Base-by-base conservation (phyloP, 2,113 vertebrate species). In the Brachyhypopomus occidentalis region DNA sequence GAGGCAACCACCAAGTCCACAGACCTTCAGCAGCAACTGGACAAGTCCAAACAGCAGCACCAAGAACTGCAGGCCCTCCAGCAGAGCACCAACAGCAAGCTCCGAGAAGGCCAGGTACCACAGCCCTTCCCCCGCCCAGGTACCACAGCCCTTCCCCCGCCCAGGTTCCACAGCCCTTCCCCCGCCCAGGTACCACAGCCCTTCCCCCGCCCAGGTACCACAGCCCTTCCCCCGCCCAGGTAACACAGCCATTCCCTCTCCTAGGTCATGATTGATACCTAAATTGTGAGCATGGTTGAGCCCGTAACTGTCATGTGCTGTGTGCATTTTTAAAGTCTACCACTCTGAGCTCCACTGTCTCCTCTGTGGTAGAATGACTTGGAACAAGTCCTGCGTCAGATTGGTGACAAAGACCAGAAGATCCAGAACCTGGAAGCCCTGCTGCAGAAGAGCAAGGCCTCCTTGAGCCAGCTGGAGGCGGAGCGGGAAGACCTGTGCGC, bases 361-460 rank as follows among this genome's bases (percentile, higher is more conserved):
- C 52, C 12, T 79, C 2, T 48, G n/a, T 55, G 36, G 60, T 30
- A 99, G 98, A 99, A 96, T 86, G 98, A 99, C 90, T 88, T 99
- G 91, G 98, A 99, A 83, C 98, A 99, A 92, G 98, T 99, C 5
- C 84, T 99, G 72, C 95, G 97, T 83, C 98, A 99, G 90, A 98
- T 99, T 81, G 97, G 98, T 16, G 98, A 99, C 86, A 99, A 99
- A 81, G 98, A 99, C 88, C 97, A 99, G 94, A 99, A 99, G 92
- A 99, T 98, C 78, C 97, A 99, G 91, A 99, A 99, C 86, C 94
- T 99, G 83, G 98, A 99, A 89, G 97, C 97, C 76, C 92, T 99
- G 85, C 92, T 99, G 84, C 97, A 98, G 88, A 99, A 99, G 89
- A 95, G 97, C 88, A 97, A 97, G 85, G 96, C 98, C 86, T 97